Evolutionary conservation across 2,797 vertebrate species (phyloP), one percentile per base, ranked within the genome.

Genomic region (Hapalemur alaotrensis): DNA sequence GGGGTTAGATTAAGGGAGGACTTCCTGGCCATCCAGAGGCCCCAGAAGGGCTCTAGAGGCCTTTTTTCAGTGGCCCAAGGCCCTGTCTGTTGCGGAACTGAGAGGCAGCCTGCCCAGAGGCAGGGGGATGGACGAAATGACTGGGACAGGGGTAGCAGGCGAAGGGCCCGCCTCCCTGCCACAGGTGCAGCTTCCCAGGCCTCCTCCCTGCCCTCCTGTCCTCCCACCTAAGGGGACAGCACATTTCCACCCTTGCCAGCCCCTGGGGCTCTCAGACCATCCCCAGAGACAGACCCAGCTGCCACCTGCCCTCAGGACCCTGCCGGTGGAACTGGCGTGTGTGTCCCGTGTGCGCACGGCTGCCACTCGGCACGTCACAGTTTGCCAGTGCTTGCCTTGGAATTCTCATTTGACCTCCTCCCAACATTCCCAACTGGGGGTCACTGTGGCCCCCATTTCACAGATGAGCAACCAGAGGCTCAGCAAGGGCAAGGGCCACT

Each of bases 61-160:
- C 18, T n/a, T 65, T 41, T 17, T 2, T 30, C 13, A 0, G 81
- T 6, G 50, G 25, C n/a, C 43, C 22, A 23, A 75, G 17, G 10
- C 43, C 48, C n/a, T 0, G 0, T 23, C 50, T 23, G 57, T 41
- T 9, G 35, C 38, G 13, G n/a, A 54, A 30, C 50, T 41, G 43
- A 70, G 25, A 70, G 14, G 41, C 1, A 25, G 23, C 84, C 63
- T 9, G 22, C 38, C 32, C 30, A 23, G 89, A 78, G 65, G 35
- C 80, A 43, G 43, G 41, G 14, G 15, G 50, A 15, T 50, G 63
- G 48, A 57, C 81, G 2, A 30, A 18, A 22, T 18, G 65, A 28
- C 30, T 0, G 0, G 46, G 65, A 22, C 6, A 35, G 59, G 32
- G 52, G 18, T 9, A 25, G 35, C 14, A 46, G 48, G 46, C 0